Percentiles rank a stretch among this genome's conserved stretches.
Evolutionary conservation across 2,797 vertebrate genomes (phyloP).

Genomic region (Melanotaenia nigrans): DNA sequence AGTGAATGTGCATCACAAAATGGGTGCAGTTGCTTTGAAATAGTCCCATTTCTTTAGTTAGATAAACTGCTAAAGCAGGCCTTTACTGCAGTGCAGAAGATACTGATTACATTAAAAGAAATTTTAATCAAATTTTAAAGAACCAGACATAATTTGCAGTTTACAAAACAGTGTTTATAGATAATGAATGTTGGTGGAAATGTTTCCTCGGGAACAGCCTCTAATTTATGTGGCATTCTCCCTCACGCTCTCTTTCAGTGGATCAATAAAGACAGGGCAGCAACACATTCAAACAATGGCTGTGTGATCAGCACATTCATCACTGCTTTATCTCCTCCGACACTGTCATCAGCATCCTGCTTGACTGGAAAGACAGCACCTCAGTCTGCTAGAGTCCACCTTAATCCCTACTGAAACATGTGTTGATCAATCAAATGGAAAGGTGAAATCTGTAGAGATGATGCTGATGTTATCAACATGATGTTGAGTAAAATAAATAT

Average conservation of each 20-base stretch:
- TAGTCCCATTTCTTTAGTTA: not conserved
- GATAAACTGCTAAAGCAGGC: slow-evolving; percentile 19
- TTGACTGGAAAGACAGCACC: not conserved
- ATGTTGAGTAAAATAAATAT: slow-evolving; percentile 12
- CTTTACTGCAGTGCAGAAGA: slow-evolving; percentile 6
- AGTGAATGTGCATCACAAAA: not conserved
- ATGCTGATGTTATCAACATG: not conserved
- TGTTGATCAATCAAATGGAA: not conserved
- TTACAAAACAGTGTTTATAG: slow-evolving; percentile 60
- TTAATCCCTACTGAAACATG: not conserved
- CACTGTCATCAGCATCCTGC: slow-evolving; percentile 9
- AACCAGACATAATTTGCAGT: slow-evolving; percentile 3
- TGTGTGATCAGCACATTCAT: slow-evolving; percentile 66
- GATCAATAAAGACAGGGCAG: slow-evolving; percentile 68
- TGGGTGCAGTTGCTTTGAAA: not conserved
- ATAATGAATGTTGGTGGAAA: slow-evolving; percentile 43
- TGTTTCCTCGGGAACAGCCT: slow-evolving; percentile 29
- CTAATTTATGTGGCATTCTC: slow-evolving; percentile 48
- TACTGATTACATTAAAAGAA: slow-evolving; percentile 43
- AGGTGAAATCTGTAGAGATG: not conserved
- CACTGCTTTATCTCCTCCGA: slow-evolving; percentile 33
- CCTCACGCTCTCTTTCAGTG: slow-evolving; percentile 22
- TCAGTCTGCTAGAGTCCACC: slow-evolving; percentile 6
- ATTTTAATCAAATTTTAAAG: too few relatives aligned
- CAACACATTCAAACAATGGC: slow-evolving; percentile 61